These are phyloP conservation scores for Catalaphyllia jardinei DNA, from an alignment of 64 coral and sea anemone genomes.

Conservation along the genomic window DNA sequence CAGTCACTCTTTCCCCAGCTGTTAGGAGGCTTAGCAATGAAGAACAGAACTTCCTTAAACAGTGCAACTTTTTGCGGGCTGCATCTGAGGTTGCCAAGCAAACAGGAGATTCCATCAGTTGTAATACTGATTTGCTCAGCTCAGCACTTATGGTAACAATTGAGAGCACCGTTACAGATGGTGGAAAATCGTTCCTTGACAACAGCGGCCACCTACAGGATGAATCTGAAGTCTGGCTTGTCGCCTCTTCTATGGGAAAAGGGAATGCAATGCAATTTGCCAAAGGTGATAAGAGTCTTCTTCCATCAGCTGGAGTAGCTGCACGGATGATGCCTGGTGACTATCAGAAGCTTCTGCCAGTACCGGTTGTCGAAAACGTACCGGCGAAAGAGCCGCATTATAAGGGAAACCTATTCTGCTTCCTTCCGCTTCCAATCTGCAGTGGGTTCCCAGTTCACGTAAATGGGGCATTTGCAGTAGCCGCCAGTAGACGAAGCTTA, in stretches of 20 bases:
- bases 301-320: conserved; percentile 76
- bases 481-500: conserved; percentile 69
- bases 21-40: neutral
- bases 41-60: conserved; percentile 57
- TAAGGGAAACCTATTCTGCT: conserved; percentile 70
- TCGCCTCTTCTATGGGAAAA: conserved; percentile 65
- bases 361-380: conserved; percentile 22
- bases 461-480: conserved; percentile 80
- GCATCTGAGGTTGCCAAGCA: conserved; percentile 24
- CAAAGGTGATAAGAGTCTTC: conserved; percentile 37
- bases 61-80: conserved; percentile 76
- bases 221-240: conserved; percentile 43
- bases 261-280: conserved; percentile 33
- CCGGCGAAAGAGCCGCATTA: neutral
- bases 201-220: neutral
- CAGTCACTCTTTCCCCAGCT: conserved; percentile 47
- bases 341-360: conserved; percentile 28
- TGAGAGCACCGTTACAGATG: neutral
- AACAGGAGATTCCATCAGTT: too few relatives aligned
- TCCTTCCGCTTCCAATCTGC: conserved; percentile 68
- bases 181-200: neutral
- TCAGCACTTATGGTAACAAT: neutral
- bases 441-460: conserved; percentile 85
- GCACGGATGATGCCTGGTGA: conserved; percentile 3
- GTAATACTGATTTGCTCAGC: neutral